Evolutionary conservation across 1,140 invertebrate genomes (phyloP), one percentile per base, ranked within the genome.

Genomic region (Limonius californicus): DNA sequence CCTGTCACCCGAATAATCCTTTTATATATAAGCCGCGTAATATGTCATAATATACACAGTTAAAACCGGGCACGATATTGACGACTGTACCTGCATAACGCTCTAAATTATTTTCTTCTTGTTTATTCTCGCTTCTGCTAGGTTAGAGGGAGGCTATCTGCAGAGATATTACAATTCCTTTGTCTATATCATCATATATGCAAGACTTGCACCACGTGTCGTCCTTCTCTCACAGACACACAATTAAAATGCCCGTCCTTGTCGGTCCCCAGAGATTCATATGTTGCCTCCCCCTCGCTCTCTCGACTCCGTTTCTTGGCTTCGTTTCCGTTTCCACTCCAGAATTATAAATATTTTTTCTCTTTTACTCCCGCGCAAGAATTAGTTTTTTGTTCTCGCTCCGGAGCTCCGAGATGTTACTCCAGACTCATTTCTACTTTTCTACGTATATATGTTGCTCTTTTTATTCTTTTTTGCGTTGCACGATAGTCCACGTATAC

Each of bases 131-230:
- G 65, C 57, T 59, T 57, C 53, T 56, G 39, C 45, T 42, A 50
- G 21, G 54, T 30, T 61, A 39, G 43, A 54, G 47, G 63, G 12
- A 68, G 66, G 67, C 69, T 69, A 68, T 70, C 69, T 72, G 69
- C 71, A 68, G 60, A 70, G 69, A 72, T 72, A 72, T 74, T 72
- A 72, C 72, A 74, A 72, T 72, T 71, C 71, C 72, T 74, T 74
- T 74, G 72, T 74, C 71, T 74, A 69, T 72, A 68, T 74, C 72
- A 74, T 74, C 72, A 74, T 74, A 73, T 73, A 74, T 73, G 72
- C 72, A 74, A 70, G 68, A 68, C 68, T 68, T 69, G 71, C 71
- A 65, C 64, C 63, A 61, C 58, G 59, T 58, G 50, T 47, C 60
- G 45, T 55, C 57, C 63, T 70, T 72, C 66, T 68, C 66, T 63